Evolutionary conservation across 1,140 invertebrate genomes (phyloP).

Genomic region (Heliconius hewitsoni): DNA sequence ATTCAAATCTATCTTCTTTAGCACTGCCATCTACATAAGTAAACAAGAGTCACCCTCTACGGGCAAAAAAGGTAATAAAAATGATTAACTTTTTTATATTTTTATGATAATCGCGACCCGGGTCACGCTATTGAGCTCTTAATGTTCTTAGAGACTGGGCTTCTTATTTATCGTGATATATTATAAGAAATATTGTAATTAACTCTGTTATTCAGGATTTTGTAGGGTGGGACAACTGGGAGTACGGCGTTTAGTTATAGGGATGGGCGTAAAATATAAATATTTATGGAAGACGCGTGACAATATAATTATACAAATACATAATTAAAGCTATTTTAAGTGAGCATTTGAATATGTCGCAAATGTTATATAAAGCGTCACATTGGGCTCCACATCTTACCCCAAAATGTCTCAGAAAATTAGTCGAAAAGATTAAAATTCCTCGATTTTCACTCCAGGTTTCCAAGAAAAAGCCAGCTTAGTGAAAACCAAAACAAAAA

Average conservation of each 20-base stretch:
- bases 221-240: not conserved
- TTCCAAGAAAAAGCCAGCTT: not conserved
- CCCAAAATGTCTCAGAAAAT: not conserved
- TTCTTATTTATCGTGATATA: not conserved
- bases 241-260: not conserved
- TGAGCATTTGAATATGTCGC: too few relatives aligned
- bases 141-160: not conserved
- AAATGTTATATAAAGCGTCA: too few relatives aligned
- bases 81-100: constrained; percentile 64
- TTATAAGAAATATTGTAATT: not conserved
- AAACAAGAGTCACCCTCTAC: constrained; percentile 52
- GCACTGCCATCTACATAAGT: constrained; percentile 54
- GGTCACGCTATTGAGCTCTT: constrained; percentile 12
- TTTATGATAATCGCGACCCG: not conserved
- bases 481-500: not conserved
- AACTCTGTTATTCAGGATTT: not conserved
- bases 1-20: constrained; percentile 69
- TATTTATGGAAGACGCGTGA: too few relatives aligned
- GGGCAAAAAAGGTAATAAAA: constrained; percentile 55
- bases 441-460: too few relatives aligned
- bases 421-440: not conserved
- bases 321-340: too few relatives aligned
- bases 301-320: too few relatives aligned
- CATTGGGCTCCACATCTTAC: not conserved
- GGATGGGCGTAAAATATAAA: too few relatives aligned